Base-by-base conservation (phyloP, 37 sponge, comb jelly and placozoan genomes). In the Cliona cf. orientalis region DNA sequence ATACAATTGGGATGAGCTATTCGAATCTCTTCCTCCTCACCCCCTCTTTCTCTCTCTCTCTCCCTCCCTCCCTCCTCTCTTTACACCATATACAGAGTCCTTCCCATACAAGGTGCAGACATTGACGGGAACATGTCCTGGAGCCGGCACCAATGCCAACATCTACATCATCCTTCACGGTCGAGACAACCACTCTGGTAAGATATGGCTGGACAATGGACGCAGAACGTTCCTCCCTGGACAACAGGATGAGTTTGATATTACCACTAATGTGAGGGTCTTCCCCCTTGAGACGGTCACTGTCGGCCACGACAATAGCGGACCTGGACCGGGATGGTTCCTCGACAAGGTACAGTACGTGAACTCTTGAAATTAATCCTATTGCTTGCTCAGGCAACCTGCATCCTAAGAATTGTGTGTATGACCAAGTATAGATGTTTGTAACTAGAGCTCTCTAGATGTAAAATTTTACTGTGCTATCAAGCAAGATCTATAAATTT, bases 321-420 rank as follows among this genome's bases (percentile, higher is more conserved):
- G 65, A 11, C 78, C 82, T 2, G 46, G 61, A 19, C 79, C 93
- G 26, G 90, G 86, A 4, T 93, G 93, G 93, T 85, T 84, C 74
- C 68, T 92, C 2, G 81, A 87, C 37, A 67, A 88, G 78, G 78
- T 78, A n/a, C n/a, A n/a, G n/a, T n/a, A n/a, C n/a, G n/a, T n/a
- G n/a, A n/a, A n/a, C n/a, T n/a, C n/a, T n/a, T n/a, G n/a, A n/a
- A n/a, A n/a, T n/a, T n/a, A n/a, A n/a, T n/a, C n/a, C n/a, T n/a
- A n/a, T n/a, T n/a, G n/a, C n/a, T n/a, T n/a, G n/a, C n/a, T n/a
- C n/a, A n/a, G n/a, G n/a, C n/a, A n/a, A n/a, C n/a, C n/a, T n/a
- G n/a, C n/a, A n/a, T n/a, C n/a, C n/a, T n/a, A n/a, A n/a, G n/a
- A n/a, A n/a, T n/a, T n/a, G n/a, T n/a, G n/a, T n/a, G n/a, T n/a